phyloP scores from a whole-genome alignment of 2,888 invertebrate genomes.

The Unio pictorum region DNA sequence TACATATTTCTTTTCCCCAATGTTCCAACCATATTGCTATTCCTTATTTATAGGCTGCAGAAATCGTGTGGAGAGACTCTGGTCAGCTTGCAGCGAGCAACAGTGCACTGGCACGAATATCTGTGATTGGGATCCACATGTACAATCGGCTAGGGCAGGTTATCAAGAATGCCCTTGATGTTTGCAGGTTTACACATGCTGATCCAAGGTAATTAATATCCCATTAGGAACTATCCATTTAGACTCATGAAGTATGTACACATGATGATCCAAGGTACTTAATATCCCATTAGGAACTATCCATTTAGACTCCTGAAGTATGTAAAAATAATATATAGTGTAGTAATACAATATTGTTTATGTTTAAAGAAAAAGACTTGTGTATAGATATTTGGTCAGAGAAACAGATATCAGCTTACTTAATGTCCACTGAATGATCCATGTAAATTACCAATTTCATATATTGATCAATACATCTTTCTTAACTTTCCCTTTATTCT shows the following conservation, averaged over 20 bases:
- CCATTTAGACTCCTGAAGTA: neutral
- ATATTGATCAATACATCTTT: too few species aligned
- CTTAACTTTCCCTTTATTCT: too few species aligned
- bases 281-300: neutral
- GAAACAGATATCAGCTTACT: too few species aligned
- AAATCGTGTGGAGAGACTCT: constrained; percentile 61
- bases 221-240: neutral
- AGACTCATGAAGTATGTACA: neutral
- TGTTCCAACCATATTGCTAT: neutral
- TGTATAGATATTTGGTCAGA: too few species aligned
- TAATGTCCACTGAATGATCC: too few species aligned
- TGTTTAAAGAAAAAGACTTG: neutral
- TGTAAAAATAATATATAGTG: neutral
- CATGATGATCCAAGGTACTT: constrained; percentile 52
- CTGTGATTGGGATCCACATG: constrained; percentile 61
- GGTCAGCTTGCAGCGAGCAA: constrained; percentile 56
- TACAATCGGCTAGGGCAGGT: constrained; percentile 61
- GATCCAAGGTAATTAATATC: constrained; percentile 52
- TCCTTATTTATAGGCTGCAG: constrained; percentile 55
- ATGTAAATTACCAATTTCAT: too few species aligned
- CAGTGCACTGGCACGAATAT: constrained; percentile 60
- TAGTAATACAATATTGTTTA: neutral
- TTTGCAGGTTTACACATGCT: constrained; percentile 61
- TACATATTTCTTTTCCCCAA: neutral
- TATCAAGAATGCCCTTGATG: constrained; percentile 60